A percentile compares a stretch with the other conserved stretches of the same genome.
Conservation (phyloP, 2,797 vertebrate genomes). For the Pangasius krempfi region DNA sequence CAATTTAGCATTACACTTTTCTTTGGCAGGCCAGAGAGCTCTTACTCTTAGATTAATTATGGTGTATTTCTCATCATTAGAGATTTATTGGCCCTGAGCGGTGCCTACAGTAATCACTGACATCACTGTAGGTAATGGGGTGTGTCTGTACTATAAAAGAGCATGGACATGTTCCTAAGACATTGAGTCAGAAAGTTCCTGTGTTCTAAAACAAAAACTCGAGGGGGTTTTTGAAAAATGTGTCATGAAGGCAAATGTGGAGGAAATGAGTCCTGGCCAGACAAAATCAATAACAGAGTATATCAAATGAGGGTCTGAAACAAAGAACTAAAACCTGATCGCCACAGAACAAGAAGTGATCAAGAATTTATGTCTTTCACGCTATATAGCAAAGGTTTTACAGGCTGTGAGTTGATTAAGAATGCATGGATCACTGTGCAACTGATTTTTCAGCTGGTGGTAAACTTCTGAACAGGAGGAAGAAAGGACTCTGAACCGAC, state of each 20-base stretch:
- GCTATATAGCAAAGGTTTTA: constrained; percentile 4
- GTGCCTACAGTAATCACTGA: constrained; percentile 39
- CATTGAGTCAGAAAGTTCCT: neutral
- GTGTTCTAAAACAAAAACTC: constrained; percentile 5
- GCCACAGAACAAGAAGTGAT: neutral
- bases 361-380: neutral
- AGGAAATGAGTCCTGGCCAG: neutral
- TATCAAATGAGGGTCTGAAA: neutral
- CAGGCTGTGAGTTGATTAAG: neutral
- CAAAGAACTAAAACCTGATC: neutral
- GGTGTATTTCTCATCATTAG: constrained; percentile 28
- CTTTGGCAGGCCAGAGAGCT: constrained; percentile 26
- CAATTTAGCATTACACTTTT: constrained; percentile 31
- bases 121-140: constrained; percentile 48
- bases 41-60: constrained; percentile 23
- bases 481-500: neutral
- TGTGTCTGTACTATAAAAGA: constrained; percentile 24
- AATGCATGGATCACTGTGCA: constrained; percentile 2
- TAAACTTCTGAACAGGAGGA: neutral
- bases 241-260: neutral
- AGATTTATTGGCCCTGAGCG: constrained; percentile 36
- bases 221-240: neutral
- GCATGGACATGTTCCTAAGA: constrained; percentile 16
- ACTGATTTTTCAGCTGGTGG: constrained; percentile 12
- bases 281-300: neutral